phyloP scores from a whole-genome alignment of 2,888 invertebrate species.

The Rotaria socialis region DNA sequence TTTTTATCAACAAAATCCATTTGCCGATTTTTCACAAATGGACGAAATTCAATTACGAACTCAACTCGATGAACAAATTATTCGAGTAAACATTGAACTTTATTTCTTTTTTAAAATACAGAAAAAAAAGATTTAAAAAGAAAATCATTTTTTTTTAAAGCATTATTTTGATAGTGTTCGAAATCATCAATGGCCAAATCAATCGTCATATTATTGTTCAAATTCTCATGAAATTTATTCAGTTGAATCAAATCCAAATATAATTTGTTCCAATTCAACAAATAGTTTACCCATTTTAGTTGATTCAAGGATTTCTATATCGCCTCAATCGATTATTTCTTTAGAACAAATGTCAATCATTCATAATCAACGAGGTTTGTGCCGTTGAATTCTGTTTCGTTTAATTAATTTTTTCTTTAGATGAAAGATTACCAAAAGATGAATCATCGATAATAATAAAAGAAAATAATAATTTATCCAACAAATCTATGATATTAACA shows the following conservation, averaged over 20 bases:
- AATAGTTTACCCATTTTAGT: background rate
- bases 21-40: slow-evolving; percentile 29
- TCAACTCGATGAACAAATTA: slow-evolving; percentile 33
- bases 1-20: slow-evolving; percentile 34
- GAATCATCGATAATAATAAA: background rate
- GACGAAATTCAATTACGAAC: slow-evolving; percentile 32
- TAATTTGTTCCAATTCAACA: slow-evolving; percentile 14
- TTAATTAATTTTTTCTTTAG: background rate
- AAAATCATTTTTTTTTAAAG: no score
- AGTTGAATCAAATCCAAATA: slow-evolving; percentile 5
- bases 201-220: slow-evolving; percentile 16
- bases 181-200: slow-evolving; percentile 26
- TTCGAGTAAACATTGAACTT: background rate
- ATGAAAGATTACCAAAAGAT: slow-evolving; percentile 5
- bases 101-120: no score
- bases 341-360: slow-evolving; percentile 26
- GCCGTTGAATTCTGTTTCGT: background rate
- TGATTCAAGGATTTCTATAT: background rate
- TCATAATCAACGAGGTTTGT: slow-evolving; percentile 6
- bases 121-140: background rate
- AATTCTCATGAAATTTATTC: slow-evolving; percentile 11
- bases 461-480: slow-evolving; percentile 12
- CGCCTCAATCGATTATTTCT: background rate
- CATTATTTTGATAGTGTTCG: slow-evolving; percentile 33
- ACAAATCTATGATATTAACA: background rate